Evolutionary conservation across 2,113 vertebrate species (phyloP).

Genomic region (Microtus oregoni): DNA sequence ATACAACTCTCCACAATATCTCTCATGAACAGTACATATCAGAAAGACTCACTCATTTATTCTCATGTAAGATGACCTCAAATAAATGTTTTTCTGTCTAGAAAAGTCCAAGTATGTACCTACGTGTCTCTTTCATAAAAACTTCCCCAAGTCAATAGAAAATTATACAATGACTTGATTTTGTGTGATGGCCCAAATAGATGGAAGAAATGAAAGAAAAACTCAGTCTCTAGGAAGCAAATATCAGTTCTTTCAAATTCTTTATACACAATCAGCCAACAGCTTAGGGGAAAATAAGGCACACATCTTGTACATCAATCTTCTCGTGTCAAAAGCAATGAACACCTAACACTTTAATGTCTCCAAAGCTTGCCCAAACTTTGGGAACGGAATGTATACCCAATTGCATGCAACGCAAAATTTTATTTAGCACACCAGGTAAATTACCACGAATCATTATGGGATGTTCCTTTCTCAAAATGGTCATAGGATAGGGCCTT

Average conservation of each 20-base stretch:
- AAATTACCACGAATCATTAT: not conserved
- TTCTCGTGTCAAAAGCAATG: slow-evolving; percentile 3
- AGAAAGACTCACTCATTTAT: not conserved
- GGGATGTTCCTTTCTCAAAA: not conserved
- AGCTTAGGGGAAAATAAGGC: not conserved
- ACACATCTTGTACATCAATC: not conserved
- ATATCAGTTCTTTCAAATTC: not conserved
- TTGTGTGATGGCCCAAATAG: not conserved
- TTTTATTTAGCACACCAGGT: not conserved
- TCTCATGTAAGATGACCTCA: not conserved
- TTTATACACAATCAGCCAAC: not conserved
- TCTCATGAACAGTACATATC: not conserved
- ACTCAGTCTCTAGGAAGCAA: not conserved
- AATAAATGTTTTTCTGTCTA: not conserved
- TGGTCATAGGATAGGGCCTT: not conserved
- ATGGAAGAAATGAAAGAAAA: not conserved
- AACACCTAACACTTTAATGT: not conserved
- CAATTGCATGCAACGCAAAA: not conserved
- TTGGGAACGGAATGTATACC: not conserved
- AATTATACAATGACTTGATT: not conserved
- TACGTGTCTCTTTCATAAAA: not conserved
- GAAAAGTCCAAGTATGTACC: not conserved
- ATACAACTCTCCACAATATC: not conserved
- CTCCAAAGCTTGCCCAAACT: not conserved
- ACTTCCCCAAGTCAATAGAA: not conserved